phyloP scores from a whole-genome alignment of 2,888 invertebrate genomes.

The Cephus nigrinus region DNA sequence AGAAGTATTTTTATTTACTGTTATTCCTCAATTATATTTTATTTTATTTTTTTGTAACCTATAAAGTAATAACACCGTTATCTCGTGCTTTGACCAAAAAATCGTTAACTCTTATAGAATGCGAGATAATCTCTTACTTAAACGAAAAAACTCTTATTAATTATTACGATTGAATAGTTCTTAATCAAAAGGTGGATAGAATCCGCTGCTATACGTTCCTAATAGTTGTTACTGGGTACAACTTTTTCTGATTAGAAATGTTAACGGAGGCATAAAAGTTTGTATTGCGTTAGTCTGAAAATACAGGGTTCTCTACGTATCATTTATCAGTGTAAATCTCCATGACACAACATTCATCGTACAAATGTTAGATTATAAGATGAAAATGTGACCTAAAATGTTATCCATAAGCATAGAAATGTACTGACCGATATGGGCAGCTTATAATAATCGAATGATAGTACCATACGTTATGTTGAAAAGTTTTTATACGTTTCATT shows the following conservation, averaged over 20 bases:
- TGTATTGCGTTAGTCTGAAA: background rate
- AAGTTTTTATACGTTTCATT: constrained; percentile 41
- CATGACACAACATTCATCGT: constrained; percentile 3
- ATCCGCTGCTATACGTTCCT: background rate
- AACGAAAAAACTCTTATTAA: background rate
- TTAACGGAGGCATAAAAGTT: background rate
- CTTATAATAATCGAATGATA: background rate
- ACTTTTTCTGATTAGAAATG: background rate
- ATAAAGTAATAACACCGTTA: background rate
- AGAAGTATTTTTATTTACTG: background rate
- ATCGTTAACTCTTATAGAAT: background rate
- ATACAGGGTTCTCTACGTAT: background rate
- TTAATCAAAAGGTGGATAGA: background rate
- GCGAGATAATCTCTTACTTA: background rate
- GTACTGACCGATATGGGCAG: background rate
- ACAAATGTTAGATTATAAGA: constrained; percentile 6
- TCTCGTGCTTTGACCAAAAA: background rate
- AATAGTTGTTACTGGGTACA: background rate
- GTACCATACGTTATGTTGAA: constrained; percentile 27
- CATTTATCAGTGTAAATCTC: background rate
- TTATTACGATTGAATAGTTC: background rate
- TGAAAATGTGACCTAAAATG: background rate
- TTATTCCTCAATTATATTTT: background rate
- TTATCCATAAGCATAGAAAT: background rate
- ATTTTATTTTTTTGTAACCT: background rate